Conservation (phyloP, 2,113 vertebrate genomes). For the Psilopogon haemacephalus region DNA sequence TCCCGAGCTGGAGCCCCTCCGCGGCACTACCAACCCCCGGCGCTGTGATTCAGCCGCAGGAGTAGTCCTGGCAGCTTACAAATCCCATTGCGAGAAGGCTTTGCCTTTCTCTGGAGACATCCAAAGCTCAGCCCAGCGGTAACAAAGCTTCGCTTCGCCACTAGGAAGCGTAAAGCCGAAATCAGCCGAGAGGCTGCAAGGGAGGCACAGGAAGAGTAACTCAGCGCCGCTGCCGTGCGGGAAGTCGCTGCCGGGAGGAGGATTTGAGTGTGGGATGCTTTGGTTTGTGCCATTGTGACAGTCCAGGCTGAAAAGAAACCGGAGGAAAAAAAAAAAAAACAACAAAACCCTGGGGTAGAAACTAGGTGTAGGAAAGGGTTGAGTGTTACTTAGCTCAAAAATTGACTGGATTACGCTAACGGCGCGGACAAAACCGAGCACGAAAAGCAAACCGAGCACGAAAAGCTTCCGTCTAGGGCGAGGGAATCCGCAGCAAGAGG, state of each 20-base stretch:
- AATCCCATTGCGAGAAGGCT: neutral
- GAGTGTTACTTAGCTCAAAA: rapidly evolving
- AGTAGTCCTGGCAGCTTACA: rapidly evolving
- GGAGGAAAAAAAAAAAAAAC: rapidly evolving
- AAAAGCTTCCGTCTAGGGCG: neutral
- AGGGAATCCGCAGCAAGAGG: rapidly evolving
- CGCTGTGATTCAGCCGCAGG: neutral
- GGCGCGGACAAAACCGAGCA: rapidly evolving
- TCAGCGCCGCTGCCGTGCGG: rapidly evolving
- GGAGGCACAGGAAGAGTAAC: neutral
- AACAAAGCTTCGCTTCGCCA: rapidly evolving
- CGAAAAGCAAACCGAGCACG: rapidly evolving
- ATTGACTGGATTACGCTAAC: neutral
- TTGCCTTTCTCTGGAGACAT: neutral
- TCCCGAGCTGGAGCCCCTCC: neutral
- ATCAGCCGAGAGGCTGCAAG: neutral
- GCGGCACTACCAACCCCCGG: rapidly evolving
- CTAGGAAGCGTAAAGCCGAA: neutral
- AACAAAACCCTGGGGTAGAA: too few relatives aligned
- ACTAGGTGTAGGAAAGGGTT: rapidly evolving
- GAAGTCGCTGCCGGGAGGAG: neutral
- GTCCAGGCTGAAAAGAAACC: neutral
- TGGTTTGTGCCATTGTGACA: too few relatives aligned
- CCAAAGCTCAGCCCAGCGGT: neutral
- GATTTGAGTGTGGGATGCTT: neutral